A percentile compares a stretch with the other conserved stretches of the same genome.
These are phyloP conservation scores for Malurus splendens DNA, from an alignment of 2,797 vertebrate genomes.

Conservation along the genomic window DNA sequence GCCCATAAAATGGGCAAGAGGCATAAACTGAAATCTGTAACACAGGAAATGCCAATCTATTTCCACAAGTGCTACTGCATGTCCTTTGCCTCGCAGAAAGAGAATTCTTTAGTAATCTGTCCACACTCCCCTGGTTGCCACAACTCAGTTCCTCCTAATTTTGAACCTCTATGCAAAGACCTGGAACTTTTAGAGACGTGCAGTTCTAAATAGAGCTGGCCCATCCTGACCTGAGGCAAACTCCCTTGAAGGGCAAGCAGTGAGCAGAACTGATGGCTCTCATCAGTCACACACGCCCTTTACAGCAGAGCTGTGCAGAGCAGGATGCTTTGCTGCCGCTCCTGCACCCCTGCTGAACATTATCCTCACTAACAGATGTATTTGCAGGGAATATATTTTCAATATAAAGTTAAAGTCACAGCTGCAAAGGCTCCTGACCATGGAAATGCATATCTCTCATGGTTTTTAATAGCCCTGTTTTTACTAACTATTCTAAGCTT, in stretches of 20 bases:
- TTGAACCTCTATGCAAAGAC: background rate
- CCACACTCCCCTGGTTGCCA: background rate
- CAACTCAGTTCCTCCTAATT: background rate
- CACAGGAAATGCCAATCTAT: fast-evolving
- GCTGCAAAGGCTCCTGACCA: background rate
- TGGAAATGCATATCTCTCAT: background rate
- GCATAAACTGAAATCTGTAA: background rate
- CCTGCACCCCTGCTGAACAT: background rate
- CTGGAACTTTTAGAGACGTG: background rate
- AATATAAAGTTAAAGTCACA: background rate
- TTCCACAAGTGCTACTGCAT: background rate
- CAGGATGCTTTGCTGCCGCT: background rate
- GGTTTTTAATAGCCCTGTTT: background rate
- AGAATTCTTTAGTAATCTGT: background rate
- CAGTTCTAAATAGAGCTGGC: background rate
- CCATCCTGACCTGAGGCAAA: background rate
- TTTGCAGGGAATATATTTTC: background rate
- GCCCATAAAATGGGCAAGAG: background rate
- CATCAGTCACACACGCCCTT: fast-evolving
- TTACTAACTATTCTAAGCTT: background rate
- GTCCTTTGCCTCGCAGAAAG: background rate
- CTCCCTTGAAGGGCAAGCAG: background rate
- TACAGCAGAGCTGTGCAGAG: background rate
- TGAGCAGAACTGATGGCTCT: background rate
- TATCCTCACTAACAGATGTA: fast-evolving